Conservation (phyloP, 2,797 vertebrate genomes). For the Intellagama lesueurii region DNA sequence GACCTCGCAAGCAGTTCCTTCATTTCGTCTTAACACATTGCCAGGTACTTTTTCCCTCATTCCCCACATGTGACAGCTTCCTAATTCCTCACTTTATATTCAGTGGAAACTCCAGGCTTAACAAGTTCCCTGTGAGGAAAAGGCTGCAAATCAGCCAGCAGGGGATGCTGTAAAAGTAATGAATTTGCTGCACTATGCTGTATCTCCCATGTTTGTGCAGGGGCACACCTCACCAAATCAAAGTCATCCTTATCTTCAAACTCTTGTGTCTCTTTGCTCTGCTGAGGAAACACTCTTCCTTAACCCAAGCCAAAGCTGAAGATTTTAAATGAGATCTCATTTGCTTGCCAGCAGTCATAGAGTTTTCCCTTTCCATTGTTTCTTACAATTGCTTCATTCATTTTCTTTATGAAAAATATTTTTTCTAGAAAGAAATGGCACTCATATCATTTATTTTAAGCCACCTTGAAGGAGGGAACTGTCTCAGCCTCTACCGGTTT, state of each 20-base stretch:
- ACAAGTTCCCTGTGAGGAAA: slow-evolving; percentile 39
- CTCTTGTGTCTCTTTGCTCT: slow-evolving; percentile 59
- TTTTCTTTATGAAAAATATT: slow-evolving; percentile 22
- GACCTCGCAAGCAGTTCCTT: slow-evolving; percentile 39
- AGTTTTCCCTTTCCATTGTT: slow-evolving; percentile 5
- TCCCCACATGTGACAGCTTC: slow-evolving; percentile 20
- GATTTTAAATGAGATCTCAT: slow-evolving; percentile 29
- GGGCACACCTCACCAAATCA: slow-evolving; percentile 37
- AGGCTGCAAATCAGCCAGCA: slow-evolving; percentile 63
- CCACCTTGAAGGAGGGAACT: too few species aligned
- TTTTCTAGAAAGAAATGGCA: not conserved
- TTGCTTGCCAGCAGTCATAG: not conserved
- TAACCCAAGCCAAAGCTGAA: slow-evolving; percentile 45
- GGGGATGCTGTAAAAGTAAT: slow-evolving; percentile 68
- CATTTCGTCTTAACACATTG: not conserved
- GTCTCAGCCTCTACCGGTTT: too few species aligned
- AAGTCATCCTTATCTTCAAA: slow-evolving; percentile 58
- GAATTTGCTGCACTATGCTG: slow-evolving; percentile 63
- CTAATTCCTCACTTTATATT: slow-evolving; percentile 36
- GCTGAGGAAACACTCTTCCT: slow-evolving; percentile 67
- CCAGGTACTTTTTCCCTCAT: not conserved
- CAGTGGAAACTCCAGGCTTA: not conserved
- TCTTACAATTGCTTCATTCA: not conserved
- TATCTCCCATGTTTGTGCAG: slow-evolving; percentile 25
- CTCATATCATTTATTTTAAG: too few species aligned